Conservation (phyloP, 1,140 invertebrate species). For the Mamestra configurata region DNA sequence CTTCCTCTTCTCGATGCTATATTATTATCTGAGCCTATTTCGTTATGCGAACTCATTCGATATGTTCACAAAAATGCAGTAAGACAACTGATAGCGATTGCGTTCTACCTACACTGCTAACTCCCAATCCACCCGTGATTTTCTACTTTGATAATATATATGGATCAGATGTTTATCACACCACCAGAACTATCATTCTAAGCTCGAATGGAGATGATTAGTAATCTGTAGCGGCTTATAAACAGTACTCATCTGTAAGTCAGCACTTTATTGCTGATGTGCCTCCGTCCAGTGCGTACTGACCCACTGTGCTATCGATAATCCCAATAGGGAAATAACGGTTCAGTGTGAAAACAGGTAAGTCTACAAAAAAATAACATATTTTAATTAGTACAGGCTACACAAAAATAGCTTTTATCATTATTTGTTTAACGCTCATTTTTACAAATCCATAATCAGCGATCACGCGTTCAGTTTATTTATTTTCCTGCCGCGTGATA, state of each 20-base stretch:
- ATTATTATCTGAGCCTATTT: no score
- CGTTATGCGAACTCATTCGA: no score
- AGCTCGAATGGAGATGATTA: constrained; percentile 14
- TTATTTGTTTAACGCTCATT: constrained; percentile 25
- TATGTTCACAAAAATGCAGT: not conserved
- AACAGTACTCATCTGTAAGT: not conserved
- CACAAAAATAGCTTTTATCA: constrained; percentile 29
- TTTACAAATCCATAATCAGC: not conserved
- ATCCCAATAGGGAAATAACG: constrained; percentile 2
- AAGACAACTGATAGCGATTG: not conserved
- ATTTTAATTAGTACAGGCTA: not conserved
- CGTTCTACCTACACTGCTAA: not conserved
- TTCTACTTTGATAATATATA: not conserved
- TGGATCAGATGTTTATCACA: constrained; percentile 10
- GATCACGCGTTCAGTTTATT: constrained; percentile 51
- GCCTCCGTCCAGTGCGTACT: not conserved
- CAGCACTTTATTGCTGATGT: constrained; percentile 19
- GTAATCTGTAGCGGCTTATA: constrained; percentile 5
- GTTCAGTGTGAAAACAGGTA: constrained; percentile 10
- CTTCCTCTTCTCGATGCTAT: no score
- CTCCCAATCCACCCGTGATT: not conserved
- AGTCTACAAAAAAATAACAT: not conserved
- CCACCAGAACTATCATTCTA: constrained; percentile 3
- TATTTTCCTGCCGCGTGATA: constrained; percentile 50
- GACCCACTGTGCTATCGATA: not conserved